Base-by-base conservation (phyloP, 2,888 invertebrate genomes). In the Megamerina dolium region DNA sequence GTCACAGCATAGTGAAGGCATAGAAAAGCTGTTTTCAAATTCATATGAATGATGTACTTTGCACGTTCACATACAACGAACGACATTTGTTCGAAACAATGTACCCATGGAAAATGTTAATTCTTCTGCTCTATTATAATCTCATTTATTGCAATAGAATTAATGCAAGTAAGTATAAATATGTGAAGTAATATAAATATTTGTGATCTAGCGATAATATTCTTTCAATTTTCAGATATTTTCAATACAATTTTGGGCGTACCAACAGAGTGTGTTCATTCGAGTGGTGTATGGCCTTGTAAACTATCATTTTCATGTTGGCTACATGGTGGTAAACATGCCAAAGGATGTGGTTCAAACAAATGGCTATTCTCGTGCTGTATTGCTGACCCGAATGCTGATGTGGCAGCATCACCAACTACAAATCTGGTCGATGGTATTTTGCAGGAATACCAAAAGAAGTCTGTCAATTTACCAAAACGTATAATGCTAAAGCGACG, bases 361-460 rank as follows among this genome's bases (percentile, higher is more conserved):
- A 73, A 76, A 46, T 84, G 83, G 83, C 71, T 86, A 34, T 81
- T 85, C 56, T 80, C 85, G 0, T 87, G 87, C 68, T 86, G 87
- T 56, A 72, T 79, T 32, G 72, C 73, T 5, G 63, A 70, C 21
- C 53, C 51, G 9, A 37, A 23, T 23, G 23, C 10, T n/a, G n/a
- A n/a, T n/a, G n/a, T n/a, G 26, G 55, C 61, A 35, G 50, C 57
- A 4, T 55, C 66, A 9, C 60, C 68, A 3, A 52, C 61, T 5
- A 57, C 57, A 9, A 61, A 62, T 45, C 54, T 63, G 4, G 59
- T 64, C 4, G 53, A 53, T 35, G 48, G 49, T 2, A 53, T 50
- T 9, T 39, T 52, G 19, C 54, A 45, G 19, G 67, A 65, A 32
- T 64, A 65, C 34, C 62, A 59, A 35, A 59, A 64, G 18, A 58